Base-by-base conservation (phyloP, 2,797 vertebrate species). In the Hirundo rustica region DNA sequence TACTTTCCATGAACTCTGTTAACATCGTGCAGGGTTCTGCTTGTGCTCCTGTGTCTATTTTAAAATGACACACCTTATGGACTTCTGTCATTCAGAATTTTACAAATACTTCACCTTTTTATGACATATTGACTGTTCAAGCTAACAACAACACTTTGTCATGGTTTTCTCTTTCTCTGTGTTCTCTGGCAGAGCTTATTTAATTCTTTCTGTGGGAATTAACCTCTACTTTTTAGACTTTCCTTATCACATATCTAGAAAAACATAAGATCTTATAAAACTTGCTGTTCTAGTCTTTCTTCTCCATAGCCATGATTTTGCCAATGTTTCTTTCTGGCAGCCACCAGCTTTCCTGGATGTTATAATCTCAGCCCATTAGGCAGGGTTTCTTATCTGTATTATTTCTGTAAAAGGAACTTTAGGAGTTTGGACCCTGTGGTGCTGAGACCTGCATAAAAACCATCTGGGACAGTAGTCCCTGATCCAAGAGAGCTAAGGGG, bases 51-150 rank as follows among this genome's bases (percentile, higher is more conserved):
- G 61, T 74, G 83, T 84, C 95, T 96, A 68, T 96, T 97, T 97
- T 96, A 94, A 96, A 97, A 96, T 85, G 86, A 64, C 88, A 96
- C 72, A 85, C 94, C 89, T 96, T 93, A 66, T 85, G 92, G 95
- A 94, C 61, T 70, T 85, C 79, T 95, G 74, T 92, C 64, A 93
- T 83, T 94, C 82, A 95, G 76, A 95, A 97, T 96, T 94, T 96
- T 96, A 93, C 86, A 88, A 91, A 97, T 95, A 88, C 53, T 96
- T 97, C 79, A 75, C 88, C 34, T 92, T 85, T 90, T 90, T 65
- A 89, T 91, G 88, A 50, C 79, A 93, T 65, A 50, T 89, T 89
- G 89, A 88, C 78, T 88, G 32, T 73, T 1, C 2, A 88, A 92
- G 44, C 23, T 70, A 89, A 75, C 12, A 78, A 61, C 60, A 94